Percentiles rank a stretch among this genome's conserved stretches.
Conservation (phyloP, 1,140 invertebrate species). For the Bradysia coprophila region DNA sequence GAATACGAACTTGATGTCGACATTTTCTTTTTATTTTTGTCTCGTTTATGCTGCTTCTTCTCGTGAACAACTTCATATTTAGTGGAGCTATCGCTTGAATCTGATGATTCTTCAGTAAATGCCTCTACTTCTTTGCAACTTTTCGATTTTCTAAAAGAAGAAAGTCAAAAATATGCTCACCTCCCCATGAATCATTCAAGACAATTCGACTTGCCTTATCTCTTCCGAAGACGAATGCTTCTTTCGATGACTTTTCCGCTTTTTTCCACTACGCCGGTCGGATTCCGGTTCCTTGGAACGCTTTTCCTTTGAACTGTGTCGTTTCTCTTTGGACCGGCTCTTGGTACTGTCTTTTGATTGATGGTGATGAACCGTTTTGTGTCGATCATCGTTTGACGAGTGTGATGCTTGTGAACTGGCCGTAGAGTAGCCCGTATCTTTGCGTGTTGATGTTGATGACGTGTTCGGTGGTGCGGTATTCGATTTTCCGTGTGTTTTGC, state of each 20-base stretch:
- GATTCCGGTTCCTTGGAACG: neutral
- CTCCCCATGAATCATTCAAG: neutral
- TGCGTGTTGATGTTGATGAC: constrained; percentile 21
- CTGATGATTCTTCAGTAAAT: neutral
- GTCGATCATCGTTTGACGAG: neutral
- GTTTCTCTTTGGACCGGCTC: neutral
- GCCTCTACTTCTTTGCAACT: neutral
- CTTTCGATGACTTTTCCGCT: neutral
- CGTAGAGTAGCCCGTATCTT: constrained; percentile 44
- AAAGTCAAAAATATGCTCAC: neutral
- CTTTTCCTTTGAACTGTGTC: neutral
- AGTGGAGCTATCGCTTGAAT: neutral
- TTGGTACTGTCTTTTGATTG: neutral
- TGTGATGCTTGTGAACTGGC: constrained; percentile 20
- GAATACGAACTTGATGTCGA: neutral
- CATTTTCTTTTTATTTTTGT: neutral
- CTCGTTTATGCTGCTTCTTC: neutral
- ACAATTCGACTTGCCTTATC: neutral
- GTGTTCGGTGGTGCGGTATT: constrained; percentile 8
- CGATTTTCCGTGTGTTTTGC: constrained; percentile 3
- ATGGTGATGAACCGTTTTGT: neutral
- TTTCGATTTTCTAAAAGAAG: neutral
- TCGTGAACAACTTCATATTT: neutral
- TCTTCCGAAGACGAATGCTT: neutral
- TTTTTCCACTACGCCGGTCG: neutral